Percentiles rank a stretch among this genome's conserved stretches.
Evolutionary conservation across 2,888 invertebrate species (phyloP).

Genomic region (Cybosia mesomella): DNA sequence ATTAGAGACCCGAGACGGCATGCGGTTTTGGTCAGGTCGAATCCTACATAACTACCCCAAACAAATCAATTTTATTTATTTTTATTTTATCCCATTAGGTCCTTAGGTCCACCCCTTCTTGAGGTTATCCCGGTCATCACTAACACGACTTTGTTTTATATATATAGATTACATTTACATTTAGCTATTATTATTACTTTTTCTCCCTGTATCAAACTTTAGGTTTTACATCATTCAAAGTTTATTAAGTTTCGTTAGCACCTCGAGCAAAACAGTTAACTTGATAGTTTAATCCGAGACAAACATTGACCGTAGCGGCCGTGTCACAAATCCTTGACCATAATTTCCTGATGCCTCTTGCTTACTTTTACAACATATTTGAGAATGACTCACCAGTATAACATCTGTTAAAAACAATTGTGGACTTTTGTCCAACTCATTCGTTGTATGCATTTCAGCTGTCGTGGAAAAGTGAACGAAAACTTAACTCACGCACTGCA

Average conservation of each 20-base stretch:
- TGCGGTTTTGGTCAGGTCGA: too few relatives aligned
- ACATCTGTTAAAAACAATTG: conserved; percentile 34
- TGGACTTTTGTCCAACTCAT: not conserved
- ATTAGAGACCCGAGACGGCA: too few relatives aligned
- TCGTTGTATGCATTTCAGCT: too few relatives aligned
- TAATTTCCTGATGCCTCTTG: conserved; percentile 35
- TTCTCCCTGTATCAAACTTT: too few relatives aligned
- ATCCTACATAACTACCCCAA: too few relatives aligned
- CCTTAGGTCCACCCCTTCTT: too few relatives aligned
- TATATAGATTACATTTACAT: too few relatives aligned
- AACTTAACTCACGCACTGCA: not conserved
- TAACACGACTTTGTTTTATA: too few relatives aligned
- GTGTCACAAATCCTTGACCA: conserved; percentile 42
- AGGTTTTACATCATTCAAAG: not conserved
- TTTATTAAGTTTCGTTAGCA: not conserved
- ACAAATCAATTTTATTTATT: too few relatives aligned
- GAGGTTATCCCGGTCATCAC: too few relatives aligned
- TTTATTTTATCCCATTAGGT: too few relatives aligned
- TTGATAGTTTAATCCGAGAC: conserved; percentile 30
- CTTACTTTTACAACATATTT: conserved; percentile 33
- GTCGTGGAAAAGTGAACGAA: not conserved
- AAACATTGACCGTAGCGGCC: conserved; percentile 30
- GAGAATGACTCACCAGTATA: conserved; percentile 49
- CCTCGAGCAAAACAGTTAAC: conserved; percentile 14
- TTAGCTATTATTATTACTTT: too few relatives aligned